phyloP scores from a whole-genome alignment of 2,113 vertebrate species.

The Indicator indicator region DNA sequence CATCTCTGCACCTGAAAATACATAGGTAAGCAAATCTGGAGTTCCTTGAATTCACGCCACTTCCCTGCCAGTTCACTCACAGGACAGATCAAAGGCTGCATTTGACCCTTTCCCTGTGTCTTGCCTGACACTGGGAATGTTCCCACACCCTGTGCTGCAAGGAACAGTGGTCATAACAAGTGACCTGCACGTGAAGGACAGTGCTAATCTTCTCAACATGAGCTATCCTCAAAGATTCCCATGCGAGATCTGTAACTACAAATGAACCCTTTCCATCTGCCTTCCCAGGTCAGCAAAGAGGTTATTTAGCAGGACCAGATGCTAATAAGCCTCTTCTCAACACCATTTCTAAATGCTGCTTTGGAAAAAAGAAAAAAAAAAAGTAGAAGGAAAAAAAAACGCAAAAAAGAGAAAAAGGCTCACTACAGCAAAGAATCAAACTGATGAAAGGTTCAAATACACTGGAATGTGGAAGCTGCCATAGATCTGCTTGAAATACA shows the following conservation, averaged over 20 bases:
- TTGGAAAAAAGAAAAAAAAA: neutral
- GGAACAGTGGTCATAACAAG: constrained; percentile 49
- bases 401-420: neutral
- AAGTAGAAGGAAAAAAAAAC: too few relatives aligned
- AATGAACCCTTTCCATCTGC: constrained; percentile 78
- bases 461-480: neutral
- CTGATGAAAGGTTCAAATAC: neutral
- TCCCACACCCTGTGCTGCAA: constrained; percentile 42
- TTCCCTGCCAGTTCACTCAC: constrained; percentile 47
- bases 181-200: constrained; percentile 71
- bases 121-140: constrained; percentile 25
- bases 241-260: constrained; percentile 68
- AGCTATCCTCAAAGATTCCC: constrained; percentile 69
- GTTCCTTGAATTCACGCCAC: neutral
- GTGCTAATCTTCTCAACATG: constrained; percentile 68
- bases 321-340: constrained; percentile 65
- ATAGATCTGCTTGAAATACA: neutral
- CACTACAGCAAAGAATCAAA: neutral
- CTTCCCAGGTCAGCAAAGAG: constrained; percentile 71
- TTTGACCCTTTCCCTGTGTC: constrained; percentile 25
- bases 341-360: constrained; percentile 41
- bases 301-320: constrained; percentile 75
- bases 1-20: constrained; percentile 45
- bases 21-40: constrained; percentile 9
- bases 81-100: constrained; percentile 45